These are phyloP conservation scores for Eupithecia centaureata DNA, from an alignment of 2,888 invertebrate genomes.

Conservation along the genomic window DNA sequence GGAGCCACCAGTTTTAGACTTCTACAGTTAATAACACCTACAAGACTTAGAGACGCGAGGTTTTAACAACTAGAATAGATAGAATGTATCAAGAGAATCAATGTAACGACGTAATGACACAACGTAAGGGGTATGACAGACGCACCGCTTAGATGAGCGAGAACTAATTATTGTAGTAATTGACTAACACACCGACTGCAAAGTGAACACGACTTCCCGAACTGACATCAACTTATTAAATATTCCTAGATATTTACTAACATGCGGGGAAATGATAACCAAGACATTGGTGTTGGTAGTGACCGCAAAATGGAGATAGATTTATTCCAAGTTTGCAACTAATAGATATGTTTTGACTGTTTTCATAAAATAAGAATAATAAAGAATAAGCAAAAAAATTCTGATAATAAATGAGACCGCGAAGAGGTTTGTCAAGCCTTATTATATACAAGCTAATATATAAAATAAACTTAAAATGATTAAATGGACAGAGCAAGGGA, in stretches of 20 bases:
- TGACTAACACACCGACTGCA: constrained; percentile 73
- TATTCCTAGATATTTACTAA: background rate
- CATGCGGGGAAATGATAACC: background rate
- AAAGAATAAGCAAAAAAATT: background rate
- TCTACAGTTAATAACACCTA: background rate
- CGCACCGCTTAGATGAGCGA: constrained; percentile 45
- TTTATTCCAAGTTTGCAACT: background rate
- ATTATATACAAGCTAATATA: background rate
- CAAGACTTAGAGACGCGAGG: background rate
- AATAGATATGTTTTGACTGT: background rate
- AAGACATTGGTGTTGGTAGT: background rate
- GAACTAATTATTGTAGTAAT: constrained; percentile 75
- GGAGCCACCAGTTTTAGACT: background rate
- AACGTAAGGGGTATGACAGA: constrained; percentile 50
- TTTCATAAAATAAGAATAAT: background rate
- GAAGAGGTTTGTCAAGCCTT: background rate
- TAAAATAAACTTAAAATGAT: background rate
- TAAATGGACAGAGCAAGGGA: background rate
- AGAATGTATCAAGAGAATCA: background rate
- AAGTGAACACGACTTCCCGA: constrained; percentile 40
- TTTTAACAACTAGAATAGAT: constrained; percentile 1
- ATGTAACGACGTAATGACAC: background rate
- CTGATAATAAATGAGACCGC: background rate
- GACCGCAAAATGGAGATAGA: background rate
- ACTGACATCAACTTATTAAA: background rate